Evolutionary conservation across 2,797 vertebrate genomes (phyloP).

Genomic region (Urocyon cinereoargenteus): DNA sequence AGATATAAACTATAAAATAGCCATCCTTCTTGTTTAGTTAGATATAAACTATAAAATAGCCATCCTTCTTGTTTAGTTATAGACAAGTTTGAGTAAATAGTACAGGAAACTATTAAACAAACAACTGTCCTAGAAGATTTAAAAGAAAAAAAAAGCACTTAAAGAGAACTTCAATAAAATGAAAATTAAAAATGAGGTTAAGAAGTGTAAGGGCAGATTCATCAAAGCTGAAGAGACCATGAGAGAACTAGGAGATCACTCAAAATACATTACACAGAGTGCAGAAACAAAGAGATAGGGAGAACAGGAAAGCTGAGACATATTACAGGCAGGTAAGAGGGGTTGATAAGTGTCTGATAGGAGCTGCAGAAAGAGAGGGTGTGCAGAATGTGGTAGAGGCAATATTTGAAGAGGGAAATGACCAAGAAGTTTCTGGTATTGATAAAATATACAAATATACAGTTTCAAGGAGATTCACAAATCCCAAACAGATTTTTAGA

Average conservation of each 20-base stretch:
- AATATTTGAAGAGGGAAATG: not conserved
- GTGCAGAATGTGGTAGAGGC: not conserved
- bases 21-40: not conserved
- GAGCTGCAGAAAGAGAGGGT: not conserved
- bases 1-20: not conserved
- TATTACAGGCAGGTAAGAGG: not conserved
- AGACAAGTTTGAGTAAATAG: slow-evolving; percentile 4
- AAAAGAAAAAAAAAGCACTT: not conserved
- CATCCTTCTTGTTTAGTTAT: not conserved
- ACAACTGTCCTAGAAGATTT: not conserved
- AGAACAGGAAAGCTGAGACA: not conserved
- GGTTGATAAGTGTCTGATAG: not conserved
- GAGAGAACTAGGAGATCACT: not conserved
- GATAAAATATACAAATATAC: not conserved
- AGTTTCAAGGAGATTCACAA: not conserved
- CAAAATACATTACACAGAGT: not conserved
- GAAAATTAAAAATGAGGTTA: not conserved
- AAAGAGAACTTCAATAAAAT: not conserved
- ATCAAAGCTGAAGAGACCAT: not conserved
- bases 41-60: not conserved
- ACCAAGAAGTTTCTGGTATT: not conserved
- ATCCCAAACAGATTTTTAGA: not conserved
- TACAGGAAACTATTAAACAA: not conserved
- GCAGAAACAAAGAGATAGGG: not conserved
- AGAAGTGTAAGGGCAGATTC: not conserved